phyloP scores from a whole-genome alignment of 2,113 vertebrate genomes.

The Lepisosteus osseus region DNA sequence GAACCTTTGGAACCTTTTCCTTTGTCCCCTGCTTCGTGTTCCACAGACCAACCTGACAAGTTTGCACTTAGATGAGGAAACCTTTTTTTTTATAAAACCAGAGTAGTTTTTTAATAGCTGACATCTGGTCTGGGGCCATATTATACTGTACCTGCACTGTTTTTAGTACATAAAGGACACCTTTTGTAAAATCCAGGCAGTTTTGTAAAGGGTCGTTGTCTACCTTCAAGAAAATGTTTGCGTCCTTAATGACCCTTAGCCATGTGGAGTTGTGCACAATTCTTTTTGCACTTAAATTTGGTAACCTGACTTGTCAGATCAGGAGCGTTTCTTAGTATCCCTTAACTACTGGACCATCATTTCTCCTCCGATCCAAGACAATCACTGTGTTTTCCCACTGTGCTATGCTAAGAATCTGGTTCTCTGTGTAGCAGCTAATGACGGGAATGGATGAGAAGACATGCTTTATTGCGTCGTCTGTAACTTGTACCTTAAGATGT shows the following conservation, averaged over 20 bases:
- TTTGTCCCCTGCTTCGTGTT: background rate
- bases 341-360: background rate
- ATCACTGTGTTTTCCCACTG: constrained; percentile 8
- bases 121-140: constrained; percentile 4
- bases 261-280: background rate
- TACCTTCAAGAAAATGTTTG: background rate
- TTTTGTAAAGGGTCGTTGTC: background rate
- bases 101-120: background rate
- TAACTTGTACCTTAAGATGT: background rate
- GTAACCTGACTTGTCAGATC: background rate
- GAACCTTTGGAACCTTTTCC: no score
- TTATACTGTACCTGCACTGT: background rate
- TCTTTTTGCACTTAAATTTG: background rate
- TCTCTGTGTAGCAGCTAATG: no score
- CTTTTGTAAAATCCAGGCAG: background rate
- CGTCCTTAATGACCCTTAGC: background rate
- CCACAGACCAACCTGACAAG: background rate
- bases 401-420: background rate
- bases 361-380: constrained; percentile 18
- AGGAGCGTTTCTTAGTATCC: no score
- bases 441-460: background rate
- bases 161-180: background rate
- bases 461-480: background rate
- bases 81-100: background rate
- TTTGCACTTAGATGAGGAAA: no score